Evolutionary conservation across 2,113 vertebrate species (phyloP), one percentile per base, ranked within the genome.

Genomic region (Balaeniceps rex): DNA sequence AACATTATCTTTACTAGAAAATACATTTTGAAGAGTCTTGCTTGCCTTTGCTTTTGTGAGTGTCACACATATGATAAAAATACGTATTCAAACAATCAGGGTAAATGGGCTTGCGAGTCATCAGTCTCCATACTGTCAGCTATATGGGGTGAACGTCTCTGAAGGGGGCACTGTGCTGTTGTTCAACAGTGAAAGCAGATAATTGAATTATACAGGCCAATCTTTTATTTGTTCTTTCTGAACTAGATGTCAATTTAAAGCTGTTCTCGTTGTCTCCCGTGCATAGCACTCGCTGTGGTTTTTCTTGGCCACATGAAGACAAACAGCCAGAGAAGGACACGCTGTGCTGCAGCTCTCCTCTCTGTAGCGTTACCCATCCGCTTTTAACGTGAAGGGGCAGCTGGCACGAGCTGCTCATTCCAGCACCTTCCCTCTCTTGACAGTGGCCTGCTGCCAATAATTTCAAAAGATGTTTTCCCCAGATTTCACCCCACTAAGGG

Each of bases 21-120:
- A 96, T 58, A 52, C 8, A 24, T 83, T 75, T 81, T 94, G 58
- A 95, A 90, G 76, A 68, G 82, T 40, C 76, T 83, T 93, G 78
- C 70, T 91, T 92, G 70, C 21, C 46, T 95, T 90, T 87, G 71
- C 76, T 81, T 79, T 93, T 75, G 46, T 74, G 88, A 72, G 57
- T 68, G 79, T 66, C 58, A 40, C 36, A 36, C 65, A 13, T 5
- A 12, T 1, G 78, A 83, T 49, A 42, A 74, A 85, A 86, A 58
- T 12, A 22, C 10, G 46, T 65, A 26, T 57, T 88, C 64, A 64
- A 68, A 28, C 65, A 57, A 10, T 24, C 2, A 21, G 51, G 54
- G 26, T 40, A 34, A 79, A 47, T 13, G 31, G 71, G 61, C 22
- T 60, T 1, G 2, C 1, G 26, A 24, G 44, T 22, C n/a, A 8